phyloP scores from a whole-genome alignment of 2,888 invertebrate genomes.

The Ophioninae sp. region DNA sequence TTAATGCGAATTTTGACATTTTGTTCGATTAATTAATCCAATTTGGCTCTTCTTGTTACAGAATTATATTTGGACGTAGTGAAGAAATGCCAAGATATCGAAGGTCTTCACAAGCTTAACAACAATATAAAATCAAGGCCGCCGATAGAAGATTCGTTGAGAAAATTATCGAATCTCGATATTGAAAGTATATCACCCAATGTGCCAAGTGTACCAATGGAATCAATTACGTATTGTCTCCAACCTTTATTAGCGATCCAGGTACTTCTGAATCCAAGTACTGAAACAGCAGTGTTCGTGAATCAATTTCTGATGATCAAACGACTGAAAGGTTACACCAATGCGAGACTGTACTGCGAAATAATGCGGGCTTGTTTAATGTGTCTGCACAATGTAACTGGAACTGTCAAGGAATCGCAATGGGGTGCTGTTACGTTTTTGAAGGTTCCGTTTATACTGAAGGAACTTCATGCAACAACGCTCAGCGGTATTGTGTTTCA shows the following conservation, averaged over 20 bases:
- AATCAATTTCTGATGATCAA: conserved; percentile 92
- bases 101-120: conserved; percentile 84
- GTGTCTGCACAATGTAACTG: conserved; percentile 93
- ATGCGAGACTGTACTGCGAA: conserved; percentile 92
- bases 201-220: conserved; percentile 82
- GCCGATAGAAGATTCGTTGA: conserved; percentile 84
- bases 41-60: conserved; percentile 65
- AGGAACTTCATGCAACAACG: conserved; percentile 85
- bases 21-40: too few relatives aligned
- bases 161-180: conserved; percentile 85
- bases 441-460: conserved; percentile 92
- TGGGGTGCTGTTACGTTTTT: conserved; percentile 97
- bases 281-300: conserved; percentile 90
- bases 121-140: conserved; percentile 82
- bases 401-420: conserved; percentile 91
- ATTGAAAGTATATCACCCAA: conserved; percentile 84
- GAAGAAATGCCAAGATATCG: conserved; percentile 90
- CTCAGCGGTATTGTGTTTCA: conserved; percentile 78
- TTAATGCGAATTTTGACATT: too few relatives aligned
- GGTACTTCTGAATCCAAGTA: conserved; percentile 92
- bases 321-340: conserved; percentile 91
- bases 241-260: conserved; percentile 93
- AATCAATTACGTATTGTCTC: conserved; percentile 88
- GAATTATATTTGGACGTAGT: conserved; percentile 86
- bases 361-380: conserved; percentile 94